Evolutionary conservation across 23 tunicate species (phyloP).

Genomic region (Styela plicata): DNA sequence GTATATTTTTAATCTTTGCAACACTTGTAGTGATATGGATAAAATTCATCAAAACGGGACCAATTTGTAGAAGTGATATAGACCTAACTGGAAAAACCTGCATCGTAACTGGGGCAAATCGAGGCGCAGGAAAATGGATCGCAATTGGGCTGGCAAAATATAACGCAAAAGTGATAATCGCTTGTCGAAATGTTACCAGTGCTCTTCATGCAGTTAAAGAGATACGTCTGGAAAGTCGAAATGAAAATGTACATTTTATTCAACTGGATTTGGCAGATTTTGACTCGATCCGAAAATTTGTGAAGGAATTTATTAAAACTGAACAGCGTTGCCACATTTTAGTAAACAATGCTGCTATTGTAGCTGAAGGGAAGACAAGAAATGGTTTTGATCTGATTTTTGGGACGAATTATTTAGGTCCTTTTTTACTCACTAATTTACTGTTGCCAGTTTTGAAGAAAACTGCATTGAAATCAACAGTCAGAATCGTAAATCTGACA

Average conservation of each 20-base stretch:
- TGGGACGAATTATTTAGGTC: background rate
- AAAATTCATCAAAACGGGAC: slow-evolving; percentile 8
- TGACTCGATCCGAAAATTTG: background rate
- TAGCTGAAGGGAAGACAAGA: background rate
- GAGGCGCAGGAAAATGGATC: background rate
- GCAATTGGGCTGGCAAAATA: background rate
- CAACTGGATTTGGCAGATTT: background rate
- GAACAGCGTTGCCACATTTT: background rate
- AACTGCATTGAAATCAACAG: background rate
- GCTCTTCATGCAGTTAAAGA: background rate
- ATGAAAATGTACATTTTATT: background rate
- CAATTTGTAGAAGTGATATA: background rate
- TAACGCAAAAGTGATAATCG: slow-evolving; percentile 8
- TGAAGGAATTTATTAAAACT: background rate
- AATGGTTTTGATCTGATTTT: background rate
- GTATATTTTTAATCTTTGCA: background rate
- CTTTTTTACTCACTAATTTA: slow-evolving; percentile 2
- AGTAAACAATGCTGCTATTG: background rate
- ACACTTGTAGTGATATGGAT: background rate
- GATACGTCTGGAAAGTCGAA: background rate
- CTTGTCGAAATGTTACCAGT: background rate
- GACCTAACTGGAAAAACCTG: background rate
- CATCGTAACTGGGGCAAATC: background rate
- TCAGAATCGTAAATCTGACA: background rate
- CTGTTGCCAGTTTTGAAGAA: background rate